These are phyloP conservation scores for Marmota flaviventris DNA, from an alignment of 2,113 vertebrate species.

Conservation along the genomic window DNA sequence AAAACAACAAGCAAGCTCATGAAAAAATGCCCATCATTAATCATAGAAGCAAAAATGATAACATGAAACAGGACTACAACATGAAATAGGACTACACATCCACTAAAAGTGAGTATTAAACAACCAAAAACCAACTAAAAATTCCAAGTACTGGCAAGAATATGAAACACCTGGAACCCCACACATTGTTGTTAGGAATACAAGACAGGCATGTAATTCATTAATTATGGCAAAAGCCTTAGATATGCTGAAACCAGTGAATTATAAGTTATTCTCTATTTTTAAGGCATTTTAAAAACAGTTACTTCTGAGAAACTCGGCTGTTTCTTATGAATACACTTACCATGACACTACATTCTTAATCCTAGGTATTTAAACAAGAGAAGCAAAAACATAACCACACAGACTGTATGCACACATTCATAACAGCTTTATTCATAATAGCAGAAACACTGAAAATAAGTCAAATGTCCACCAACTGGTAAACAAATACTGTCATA, in stretches of 20 bases:
- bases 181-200: background rate
- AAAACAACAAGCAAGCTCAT: background rate
- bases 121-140: background rate
- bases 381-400: slow-evolving; percentile 49
- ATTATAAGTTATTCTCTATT: slow-evolving; percentile 30
- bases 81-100: background rate
- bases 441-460: background rate
- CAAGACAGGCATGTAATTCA: background rate
- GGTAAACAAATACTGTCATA: background rate
- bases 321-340: background rate
- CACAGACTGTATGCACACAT: background rate
- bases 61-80: background rate
- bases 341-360: background rate
- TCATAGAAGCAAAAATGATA: background rate
- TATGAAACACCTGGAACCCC: background rate
- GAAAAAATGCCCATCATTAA: background rate
- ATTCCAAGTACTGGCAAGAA: background rate
- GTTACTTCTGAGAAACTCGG: background rate
- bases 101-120: background rate
- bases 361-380: background rate
- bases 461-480: slow-evolving; percentile 6
- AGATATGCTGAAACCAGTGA: background rate
- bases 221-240: slow-evolving; percentile 1
- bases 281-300: slow-evolving; percentile 40
- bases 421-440: slow-evolving; percentile 70